Evolutionary conservation across 2,888 invertebrate genomes (phyloP).

Genomic region (Blera fallax): DNA sequence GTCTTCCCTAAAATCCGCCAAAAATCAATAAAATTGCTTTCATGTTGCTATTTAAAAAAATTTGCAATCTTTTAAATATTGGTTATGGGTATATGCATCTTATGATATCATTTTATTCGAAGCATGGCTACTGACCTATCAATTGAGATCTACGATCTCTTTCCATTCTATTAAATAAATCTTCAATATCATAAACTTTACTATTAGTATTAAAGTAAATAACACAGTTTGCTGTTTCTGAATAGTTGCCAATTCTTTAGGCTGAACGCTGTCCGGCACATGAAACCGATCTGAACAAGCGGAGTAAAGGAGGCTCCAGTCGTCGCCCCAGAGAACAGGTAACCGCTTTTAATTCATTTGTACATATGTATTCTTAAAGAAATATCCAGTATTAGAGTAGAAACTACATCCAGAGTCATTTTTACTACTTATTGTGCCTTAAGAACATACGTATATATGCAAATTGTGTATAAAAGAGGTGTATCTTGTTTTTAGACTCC

Average conservation of each 20-base stretch:
- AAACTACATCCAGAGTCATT: constrained; percentile 11
- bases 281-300: constrained; percentile 51
- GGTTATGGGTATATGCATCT: constrained; percentile 24
- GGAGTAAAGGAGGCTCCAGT: constrained; percentile 59
- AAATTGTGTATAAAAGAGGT: constrained; percentile 19
- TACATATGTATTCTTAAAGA: constrained; percentile 12
- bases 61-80: constrained; percentile 8
- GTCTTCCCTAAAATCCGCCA: constrained; percentile 30
- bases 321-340: constrained; percentile 66
- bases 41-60: constrained; percentile 28
- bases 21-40: constrained; percentile 60
- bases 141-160: constrained; percentile 25
- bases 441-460: background rate
- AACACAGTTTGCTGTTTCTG: constrained; percentile 84
- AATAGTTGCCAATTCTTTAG: constrained; percentile 82
- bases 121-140: constrained; percentile 22
- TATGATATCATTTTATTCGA: constrained; percentile 15
- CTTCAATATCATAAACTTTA: constrained; percentile 46
- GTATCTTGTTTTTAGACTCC: constrained; percentile 33
- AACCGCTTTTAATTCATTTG: constrained; percentile 50
- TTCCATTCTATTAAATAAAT: constrained; percentile 15
- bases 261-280: constrained; percentile 75
- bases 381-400: constrained; percentile 5
- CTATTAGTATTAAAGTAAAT: constrained; percentile 76
- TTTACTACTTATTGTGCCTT: constrained; percentile 24